Conservation (phyloP, 2,797 vertebrate species). For the Potorous gilbertii region DNA sequence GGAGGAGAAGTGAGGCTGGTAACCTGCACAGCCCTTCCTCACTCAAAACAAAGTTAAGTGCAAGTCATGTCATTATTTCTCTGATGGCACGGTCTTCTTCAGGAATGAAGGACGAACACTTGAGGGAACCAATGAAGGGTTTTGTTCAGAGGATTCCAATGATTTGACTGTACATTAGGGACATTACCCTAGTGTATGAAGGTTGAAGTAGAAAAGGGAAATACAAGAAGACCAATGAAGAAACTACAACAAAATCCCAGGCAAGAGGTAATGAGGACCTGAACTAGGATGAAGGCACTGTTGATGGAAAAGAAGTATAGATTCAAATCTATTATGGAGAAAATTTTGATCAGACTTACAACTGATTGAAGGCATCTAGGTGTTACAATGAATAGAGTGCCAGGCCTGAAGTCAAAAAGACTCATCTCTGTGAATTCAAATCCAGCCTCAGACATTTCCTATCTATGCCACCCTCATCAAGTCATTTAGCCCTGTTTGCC, state of each 20-base stretch:
- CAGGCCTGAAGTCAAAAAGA: neutral
- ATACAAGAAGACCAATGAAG: neutral
- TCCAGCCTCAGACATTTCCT: neutral
- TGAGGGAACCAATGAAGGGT: neutral
- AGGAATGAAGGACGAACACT: too few relatives aligned
- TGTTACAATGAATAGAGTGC: neutral
- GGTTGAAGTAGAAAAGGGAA: neutral
- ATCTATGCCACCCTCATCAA: neutral
- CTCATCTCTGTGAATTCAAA: neutral
- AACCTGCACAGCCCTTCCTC: too few relatives aligned
- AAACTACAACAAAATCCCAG: neutral
- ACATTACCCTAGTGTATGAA: neutral
- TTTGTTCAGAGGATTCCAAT: neutral
- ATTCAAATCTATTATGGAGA: neutral
- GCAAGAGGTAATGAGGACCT: neutral
- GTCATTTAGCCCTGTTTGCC: neutral
- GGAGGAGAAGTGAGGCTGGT: too few relatives aligned
- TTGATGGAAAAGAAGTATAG: neutral
- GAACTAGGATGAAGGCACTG: neutral
- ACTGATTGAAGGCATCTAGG: neutral
- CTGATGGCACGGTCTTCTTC: too few relatives aligned
- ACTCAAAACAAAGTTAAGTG: too few relatives aligned
- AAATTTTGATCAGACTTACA: neutral
- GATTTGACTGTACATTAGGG: neutral
- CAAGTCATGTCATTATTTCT: too few relatives aligned